Percentiles rank a stretch among this genome's conserved stretches.
Evolutionary conservation across 2,888 invertebrate species (phyloP).

Genomic region (Himalopsyche anomala): DNA sequence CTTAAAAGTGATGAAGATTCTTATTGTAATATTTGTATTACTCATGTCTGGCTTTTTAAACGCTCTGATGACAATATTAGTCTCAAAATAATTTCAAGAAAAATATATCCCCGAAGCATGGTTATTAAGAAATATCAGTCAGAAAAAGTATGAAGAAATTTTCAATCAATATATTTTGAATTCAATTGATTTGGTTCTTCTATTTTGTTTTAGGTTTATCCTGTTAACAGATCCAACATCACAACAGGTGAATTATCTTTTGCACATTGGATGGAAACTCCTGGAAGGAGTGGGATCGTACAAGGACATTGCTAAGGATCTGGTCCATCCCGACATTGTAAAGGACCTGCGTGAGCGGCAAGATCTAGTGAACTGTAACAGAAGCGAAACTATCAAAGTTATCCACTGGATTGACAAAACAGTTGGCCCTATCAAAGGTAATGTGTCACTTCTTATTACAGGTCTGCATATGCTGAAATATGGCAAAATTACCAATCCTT

Average conservation of each 20-base stretch:
- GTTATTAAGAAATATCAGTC: too few relatives aligned
- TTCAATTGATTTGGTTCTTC: neutral
- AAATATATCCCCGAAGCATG: too few relatives aligned
- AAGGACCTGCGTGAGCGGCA: neutral
- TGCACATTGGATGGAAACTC: conserved; percentile 45
- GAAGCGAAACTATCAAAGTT: conserved; percentile 20
- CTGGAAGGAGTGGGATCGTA: conserved; percentile 21
- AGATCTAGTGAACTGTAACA: conserved; percentile 2
- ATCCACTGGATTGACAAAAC: conserved; percentile 37
- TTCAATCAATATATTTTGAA: too few relatives aligned
- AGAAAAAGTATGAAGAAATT: too few relatives aligned
- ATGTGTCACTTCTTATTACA: too few relatives aligned
- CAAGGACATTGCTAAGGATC: conserved; percentile 7
- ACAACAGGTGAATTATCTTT: conserved; percentile 24
- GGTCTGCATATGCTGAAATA: too few relatives aligned
- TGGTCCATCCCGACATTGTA: conserved; percentile 32
- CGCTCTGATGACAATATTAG: too few relatives aligned
- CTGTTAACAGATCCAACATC: conserved; percentile 13
- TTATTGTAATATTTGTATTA: too few relatives aligned
- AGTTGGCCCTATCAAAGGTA: neutral
- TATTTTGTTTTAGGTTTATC: neutral
- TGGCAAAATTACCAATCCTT: too few relatives aligned
- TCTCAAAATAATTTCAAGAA: too few relatives aligned
- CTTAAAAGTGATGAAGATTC: too few relatives aligned
- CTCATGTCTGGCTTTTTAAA: too few relatives aligned